These are phyloP conservation scores for Enteromius thamalakanensis DNA, from an alignment of 2,797 vertebrate genomes.

Conservation along the genomic window DNA sequence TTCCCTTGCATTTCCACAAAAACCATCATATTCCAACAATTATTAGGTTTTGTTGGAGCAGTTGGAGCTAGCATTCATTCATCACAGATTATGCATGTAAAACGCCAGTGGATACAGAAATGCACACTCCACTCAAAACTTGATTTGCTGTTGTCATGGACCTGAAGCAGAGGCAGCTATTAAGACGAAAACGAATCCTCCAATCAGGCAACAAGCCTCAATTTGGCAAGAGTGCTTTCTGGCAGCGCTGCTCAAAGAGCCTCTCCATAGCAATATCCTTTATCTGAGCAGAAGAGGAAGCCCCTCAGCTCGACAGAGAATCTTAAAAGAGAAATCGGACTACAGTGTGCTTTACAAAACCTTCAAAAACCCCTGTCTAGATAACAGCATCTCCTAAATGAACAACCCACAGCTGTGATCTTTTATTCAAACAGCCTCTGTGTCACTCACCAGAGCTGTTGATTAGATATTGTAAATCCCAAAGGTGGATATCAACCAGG, in stretches of 20 bases:
- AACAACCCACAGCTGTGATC: constrained; percentile 65
- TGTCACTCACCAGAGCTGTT: constrained; percentile 61
- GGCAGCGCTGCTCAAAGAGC: constrained; percentile 54
- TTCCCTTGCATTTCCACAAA: background rate
- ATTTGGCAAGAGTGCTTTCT: constrained; percentile 41
- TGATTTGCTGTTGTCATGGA: constrained; percentile 33
- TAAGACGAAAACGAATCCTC: constrained; percentile 35
- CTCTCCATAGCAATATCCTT: constrained; percentile 62
- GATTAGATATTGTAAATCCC: constrained; percentile 71
- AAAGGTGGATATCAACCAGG: constrained; percentile 66
- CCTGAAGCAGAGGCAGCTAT: constrained; percentile 23
- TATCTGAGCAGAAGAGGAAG: constrained; percentile 59
- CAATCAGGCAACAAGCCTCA: constrained; percentile 40
- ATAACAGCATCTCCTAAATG: constrained; percentile 52
- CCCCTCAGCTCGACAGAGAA: constrained; percentile 56
- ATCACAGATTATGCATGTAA: constrained; percentile 21
- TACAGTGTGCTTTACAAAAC: constrained; percentile 61
- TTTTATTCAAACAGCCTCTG: constrained; percentile 62
- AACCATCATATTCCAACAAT: background rate
- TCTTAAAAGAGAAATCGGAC: constrained; percentile 51
- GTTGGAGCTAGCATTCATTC: constrained; percentile 11
- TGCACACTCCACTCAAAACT: constrained; percentile 25
- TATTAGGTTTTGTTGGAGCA: background rate
- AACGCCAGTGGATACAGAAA: constrained; percentile 10
- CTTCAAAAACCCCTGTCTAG: constrained; percentile 70